Conservation (phyloP, 2,113 vertebrate genomes). For the Setophaga coronata region DNA sequence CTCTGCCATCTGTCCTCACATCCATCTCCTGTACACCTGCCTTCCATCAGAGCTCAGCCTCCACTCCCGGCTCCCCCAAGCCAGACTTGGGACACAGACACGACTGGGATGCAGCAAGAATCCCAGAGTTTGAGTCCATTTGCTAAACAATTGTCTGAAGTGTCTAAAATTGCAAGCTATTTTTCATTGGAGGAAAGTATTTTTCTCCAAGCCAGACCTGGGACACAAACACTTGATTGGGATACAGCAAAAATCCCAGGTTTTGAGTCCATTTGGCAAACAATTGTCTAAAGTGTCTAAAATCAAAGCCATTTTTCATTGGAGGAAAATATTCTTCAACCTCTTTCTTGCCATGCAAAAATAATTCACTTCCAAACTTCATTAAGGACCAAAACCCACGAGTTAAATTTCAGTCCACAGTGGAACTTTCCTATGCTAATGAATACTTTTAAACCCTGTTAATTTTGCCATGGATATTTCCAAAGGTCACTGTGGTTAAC, state of each 20-base stretch:
- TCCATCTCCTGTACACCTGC: background rate
- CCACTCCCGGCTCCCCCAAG: background rate
- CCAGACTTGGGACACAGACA: background rate
- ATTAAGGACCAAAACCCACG: background rate
- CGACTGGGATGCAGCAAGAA: background rate
- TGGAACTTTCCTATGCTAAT: background rate
- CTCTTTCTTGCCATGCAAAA: background rate
- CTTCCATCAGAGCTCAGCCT: background rate
- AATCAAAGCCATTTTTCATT: background rate
- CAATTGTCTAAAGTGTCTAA: background rate
- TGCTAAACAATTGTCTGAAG: background rate
- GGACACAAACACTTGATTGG: no score
- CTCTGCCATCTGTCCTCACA: background rate
- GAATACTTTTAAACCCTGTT: background rate
- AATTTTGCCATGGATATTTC: background rate
- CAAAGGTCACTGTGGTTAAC: background rate
- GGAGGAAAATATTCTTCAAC: background rate
- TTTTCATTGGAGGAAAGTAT: background rate
- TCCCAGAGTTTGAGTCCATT: background rate
- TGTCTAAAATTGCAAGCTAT: background rate
- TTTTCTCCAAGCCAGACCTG: background rate
- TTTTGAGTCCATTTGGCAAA: background rate
- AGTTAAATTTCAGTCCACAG: background rate
- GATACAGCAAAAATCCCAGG: background rate
- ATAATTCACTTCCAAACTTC: background rate